These are phyloP conservation scores for Bombus impatiens DNA, from an alignment of 1,140 invertebrate genomes.

Conservation along the genomic window DNA sequence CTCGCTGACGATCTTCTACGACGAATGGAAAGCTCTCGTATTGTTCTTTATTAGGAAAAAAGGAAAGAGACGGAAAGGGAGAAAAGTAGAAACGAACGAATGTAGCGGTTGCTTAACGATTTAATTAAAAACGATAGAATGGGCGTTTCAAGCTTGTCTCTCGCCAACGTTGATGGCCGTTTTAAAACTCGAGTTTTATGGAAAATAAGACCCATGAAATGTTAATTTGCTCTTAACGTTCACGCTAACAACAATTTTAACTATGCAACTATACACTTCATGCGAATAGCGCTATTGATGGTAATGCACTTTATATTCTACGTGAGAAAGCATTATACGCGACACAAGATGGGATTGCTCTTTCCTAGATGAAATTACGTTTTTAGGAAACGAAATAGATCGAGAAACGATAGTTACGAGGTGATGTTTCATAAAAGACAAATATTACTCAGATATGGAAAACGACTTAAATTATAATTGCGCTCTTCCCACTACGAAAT, in stretches of 20 bases:
- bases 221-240: not conserved
- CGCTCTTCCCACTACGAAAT: not conserved
- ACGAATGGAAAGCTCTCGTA: not conserved
- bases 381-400: not conserved
- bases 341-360: no score
- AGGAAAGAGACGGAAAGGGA: not conserved
- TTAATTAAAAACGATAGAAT: conserved; percentile 52
- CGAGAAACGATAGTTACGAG: not conserved
- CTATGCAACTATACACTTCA: not conserved
- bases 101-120: not conserved
- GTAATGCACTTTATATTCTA: not conserved
- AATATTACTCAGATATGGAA: no score
- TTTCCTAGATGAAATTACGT: not conserved
- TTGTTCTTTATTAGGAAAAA: no score
- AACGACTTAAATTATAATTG: no score
- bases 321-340: no score
- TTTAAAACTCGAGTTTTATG: not conserved
- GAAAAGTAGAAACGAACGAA: conserved; percentile 7
- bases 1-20: not conserved
- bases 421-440: no score
- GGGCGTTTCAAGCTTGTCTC: not conserved
- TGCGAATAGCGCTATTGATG: no score
- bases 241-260: not conserved
- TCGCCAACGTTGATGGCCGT: not conserved
- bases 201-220: not conserved